Conservation (phyloP, 2,888 invertebrate genomes). For the Dasysyrphus tricinctus region DNA sequence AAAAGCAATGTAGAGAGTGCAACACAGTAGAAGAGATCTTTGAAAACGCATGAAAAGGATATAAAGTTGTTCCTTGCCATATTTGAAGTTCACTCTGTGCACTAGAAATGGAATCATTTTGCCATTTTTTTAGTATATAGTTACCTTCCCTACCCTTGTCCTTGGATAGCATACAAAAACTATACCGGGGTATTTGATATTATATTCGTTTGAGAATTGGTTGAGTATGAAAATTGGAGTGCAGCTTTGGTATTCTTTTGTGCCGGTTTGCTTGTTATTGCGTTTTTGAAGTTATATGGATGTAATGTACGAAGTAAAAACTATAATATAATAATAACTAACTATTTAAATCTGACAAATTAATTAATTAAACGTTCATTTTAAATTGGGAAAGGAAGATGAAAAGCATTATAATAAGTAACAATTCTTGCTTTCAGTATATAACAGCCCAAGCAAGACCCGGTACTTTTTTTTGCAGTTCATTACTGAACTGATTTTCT, state of each 20-base stretch:
- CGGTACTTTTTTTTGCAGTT: too few species aligned
- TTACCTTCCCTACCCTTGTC: not conserved
- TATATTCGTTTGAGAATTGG: conserved; percentile 27
- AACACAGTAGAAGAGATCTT: conserved; percentile 23
- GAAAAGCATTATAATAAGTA: too few species aligned
- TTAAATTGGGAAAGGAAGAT: too few species aligned
- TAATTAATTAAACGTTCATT: too few species aligned
- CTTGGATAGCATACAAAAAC: not conserved
- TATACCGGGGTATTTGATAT: conserved; percentile 5
- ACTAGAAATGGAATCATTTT: not conserved
- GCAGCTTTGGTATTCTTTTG: conserved; percentile 14
- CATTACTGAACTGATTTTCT: too few species aligned
- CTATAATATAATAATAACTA: too few species aligned
- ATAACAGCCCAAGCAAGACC: too few species aligned
- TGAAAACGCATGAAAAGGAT: conserved; percentile 20
- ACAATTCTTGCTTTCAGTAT: too few species aligned
- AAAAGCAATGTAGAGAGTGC: conserved; percentile 18
- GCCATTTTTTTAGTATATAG: not conserved
- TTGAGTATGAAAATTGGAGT: conserved; percentile 30
- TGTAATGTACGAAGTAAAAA: too few species aligned
- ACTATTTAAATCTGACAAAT: too few species aligned
- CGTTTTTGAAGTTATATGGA: not conserved
- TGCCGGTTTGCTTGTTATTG: conserved; percentile 10
- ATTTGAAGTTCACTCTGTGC: conserved; percentile 15
- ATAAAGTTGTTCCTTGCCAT: conserved; percentile 19